Percentiles rank a stretch among this genome's conserved stretches.
Evolutionary conservation across 1,140 invertebrate genomes (phyloP).

Genomic region (Nixonia krombeini): DNA sequence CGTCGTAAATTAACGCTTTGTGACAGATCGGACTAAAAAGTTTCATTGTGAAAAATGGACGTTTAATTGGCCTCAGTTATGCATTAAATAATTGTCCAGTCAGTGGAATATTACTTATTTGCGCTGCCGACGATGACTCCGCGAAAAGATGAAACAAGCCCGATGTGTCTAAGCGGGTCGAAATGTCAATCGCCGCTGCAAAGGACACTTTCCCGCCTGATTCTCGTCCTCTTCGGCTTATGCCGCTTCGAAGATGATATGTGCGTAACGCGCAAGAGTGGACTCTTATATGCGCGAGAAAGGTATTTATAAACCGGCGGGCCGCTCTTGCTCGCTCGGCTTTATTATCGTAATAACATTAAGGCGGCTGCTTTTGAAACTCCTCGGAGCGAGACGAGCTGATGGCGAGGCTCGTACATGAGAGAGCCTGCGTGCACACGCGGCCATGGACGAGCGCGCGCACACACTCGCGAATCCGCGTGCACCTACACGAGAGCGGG

Average conservation of each 20-base stretch:
- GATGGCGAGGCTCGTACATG: slow-evolving; percentile 41
- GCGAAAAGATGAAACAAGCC: too few relatives aligned
- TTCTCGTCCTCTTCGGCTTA: too few relatives aligned
- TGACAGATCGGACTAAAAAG: too few relatives aligned
- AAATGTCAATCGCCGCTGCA: not conserved
- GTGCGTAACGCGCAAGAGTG: slow-evolving; percentile 47
- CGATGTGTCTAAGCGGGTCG: too few relatives aligned
- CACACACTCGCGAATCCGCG: slow-evolving; percentile 23
- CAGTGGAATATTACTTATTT: too few relatives aligned
- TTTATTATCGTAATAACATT: slow-evolving; percentile 68
- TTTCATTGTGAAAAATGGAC: too few relatives aligned
- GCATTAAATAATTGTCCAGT: too few relatives aligned
- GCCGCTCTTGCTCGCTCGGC: slow-evolving; percentile 56
- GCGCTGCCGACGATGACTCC: too few relatives aligned
- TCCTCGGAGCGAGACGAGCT: slow-evolving; percentile 46
- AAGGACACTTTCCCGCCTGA: slow-evolving; percentile 26
- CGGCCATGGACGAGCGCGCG: slow-evolving; percentile 37
- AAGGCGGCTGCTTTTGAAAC: slow-evolving; percentile 63
- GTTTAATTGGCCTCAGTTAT: too few relatives aligned
- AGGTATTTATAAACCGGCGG: slow-evolving; percentile 61
- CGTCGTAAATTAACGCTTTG: too few relatives aligned
- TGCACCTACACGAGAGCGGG: slow-evolving; percentile 25
- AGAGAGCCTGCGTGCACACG: too few relatives aligned
- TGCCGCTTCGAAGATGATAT: slow-evolving; percentile 42
- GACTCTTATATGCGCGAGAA: slow-evolving; percentile 46